phyloP scores from a whole-genome alignment of 2,797 vertebrate genomes.

The Adelosebastes latens region DNA sequence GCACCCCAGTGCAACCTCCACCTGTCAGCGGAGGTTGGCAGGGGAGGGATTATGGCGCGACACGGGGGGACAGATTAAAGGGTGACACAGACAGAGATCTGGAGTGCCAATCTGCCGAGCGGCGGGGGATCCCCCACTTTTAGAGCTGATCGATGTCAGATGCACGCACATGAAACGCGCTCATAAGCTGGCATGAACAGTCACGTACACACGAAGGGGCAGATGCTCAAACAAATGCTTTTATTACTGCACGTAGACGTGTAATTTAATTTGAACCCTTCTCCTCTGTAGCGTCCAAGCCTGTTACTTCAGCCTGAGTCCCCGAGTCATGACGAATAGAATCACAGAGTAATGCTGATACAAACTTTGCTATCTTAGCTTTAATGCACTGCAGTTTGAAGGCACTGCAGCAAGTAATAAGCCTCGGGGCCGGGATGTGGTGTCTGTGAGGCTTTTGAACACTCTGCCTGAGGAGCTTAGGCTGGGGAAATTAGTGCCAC shows the following conservation, averaged over 20 bases:
- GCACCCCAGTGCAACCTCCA: slow-evolving; percentile 64
- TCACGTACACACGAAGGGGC: slow-evolving; percentile 4
- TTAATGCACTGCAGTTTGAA: slow-evolving; percentile 58
- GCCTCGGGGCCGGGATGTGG: slow-evolving; percentile 31
- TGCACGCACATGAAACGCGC: background rate
- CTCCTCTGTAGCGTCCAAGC: slow-evolving; percentile 24
- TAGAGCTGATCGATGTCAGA: slow-evolving; percentile 38
- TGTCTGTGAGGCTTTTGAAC: slow-evolving; percentile 45
- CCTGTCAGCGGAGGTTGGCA: slow-evolving; percentile 62
- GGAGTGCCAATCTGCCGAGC: slow-evolving; percentile 71
- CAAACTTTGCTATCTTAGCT: slow-evolving; percentile 44
- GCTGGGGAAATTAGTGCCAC: slow-evolving; percentile 20
- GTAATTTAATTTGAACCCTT: slow-evolving; percentile 38
- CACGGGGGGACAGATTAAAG: slow-evolving; percentile 69
- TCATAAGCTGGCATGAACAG: background rate
- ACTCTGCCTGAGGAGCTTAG: slow-evolving; percentile 35
- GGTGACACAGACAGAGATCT: slow-evolving; percentile 62
- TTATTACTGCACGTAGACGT: background rate
- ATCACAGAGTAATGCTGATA: slow-evolving; percentile 44
- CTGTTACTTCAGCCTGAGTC: slow-evolving; percentile 46
- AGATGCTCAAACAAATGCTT: slow-evolving; percentile 24
- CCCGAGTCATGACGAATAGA: slow-evolving; percentile 40
- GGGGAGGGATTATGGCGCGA: slow-evolving; percentile 68
- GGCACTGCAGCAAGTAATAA: slow-evolving; percentile 44
- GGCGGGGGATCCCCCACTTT: slow-evolving; percentile 31